Conservation (phyloP, 2,797 vertebrate species). For the Hirundo rustica region DNA sequence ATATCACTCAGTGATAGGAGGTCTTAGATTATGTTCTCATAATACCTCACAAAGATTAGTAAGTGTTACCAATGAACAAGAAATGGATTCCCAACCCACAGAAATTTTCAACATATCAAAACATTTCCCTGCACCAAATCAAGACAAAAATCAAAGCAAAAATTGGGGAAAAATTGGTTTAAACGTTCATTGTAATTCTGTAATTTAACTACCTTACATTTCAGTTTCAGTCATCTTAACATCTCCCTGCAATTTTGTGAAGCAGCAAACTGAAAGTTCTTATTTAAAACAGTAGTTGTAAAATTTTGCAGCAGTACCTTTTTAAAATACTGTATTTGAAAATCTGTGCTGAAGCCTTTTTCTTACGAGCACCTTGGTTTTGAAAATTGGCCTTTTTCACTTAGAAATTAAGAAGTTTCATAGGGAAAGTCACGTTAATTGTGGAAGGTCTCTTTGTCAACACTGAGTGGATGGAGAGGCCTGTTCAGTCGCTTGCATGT, state of each 20-base stretch:
- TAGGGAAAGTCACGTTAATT: accelerated
- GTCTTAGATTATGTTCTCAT: slow-evolving; percentile 14
- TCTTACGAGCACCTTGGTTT: not conserved
- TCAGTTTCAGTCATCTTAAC: not conserved
- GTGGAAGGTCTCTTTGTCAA: not conserved
- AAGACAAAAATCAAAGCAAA: slow-evolving; percentile 27
- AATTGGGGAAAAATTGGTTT: not conserved
- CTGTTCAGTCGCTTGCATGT: not conserved
- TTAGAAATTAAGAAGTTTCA: not conserved
- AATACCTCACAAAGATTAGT: slow-evolving; percentile 16
- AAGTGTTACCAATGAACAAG: not conserved
- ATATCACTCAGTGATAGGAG: not conserved
- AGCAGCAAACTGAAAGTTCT: not conserved
- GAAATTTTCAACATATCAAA: slow-evolving; percentile 39
- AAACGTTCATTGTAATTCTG: not conserved
- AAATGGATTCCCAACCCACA: slow-evolving; percentile 47
- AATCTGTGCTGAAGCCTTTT: not conserved
- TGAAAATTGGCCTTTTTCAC: not conserved
- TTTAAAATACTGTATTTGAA: not conserved
- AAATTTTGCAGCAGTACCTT: not conserved
- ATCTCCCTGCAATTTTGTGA: slow-evolving; percentile 4
- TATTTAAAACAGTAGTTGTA: not conserved
- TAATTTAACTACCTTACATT: not conserved
- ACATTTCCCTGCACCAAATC: slow-evolving; percentile 20
- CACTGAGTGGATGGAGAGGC: not conserved